phyloP scores from a whole-genome alignment of 1,140 invertebrate species.

The Drosophila kohkoa region DNA sequence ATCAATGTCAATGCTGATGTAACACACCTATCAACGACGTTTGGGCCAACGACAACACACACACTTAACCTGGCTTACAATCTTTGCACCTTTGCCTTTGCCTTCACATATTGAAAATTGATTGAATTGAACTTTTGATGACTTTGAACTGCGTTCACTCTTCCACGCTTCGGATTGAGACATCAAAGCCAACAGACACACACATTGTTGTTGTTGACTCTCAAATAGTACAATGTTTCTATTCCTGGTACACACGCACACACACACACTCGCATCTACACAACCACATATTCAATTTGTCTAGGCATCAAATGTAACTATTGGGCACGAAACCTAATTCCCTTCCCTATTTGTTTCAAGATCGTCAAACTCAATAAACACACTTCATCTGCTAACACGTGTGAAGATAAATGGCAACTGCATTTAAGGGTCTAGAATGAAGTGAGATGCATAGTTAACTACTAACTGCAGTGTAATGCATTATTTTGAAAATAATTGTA shows the following conservation, averaged over 20 bases:
- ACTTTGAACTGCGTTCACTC: conserved; percentile 63
- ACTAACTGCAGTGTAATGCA: not conserved
- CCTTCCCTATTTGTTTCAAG: conserved; percentile 3
- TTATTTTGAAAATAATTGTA: too few relatives aligned
- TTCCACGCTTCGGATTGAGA: conserved; percentile 31
- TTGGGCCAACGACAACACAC: conserved; percentile 25
- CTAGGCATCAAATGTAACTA: conserved; percentile 4
- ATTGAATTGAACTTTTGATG: conserved; percentile 82
- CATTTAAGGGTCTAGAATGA: too few relatives aligned
- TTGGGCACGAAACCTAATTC: conserved; percentile 11
- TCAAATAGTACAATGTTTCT: conserved; percentile 27
- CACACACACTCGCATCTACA: not conserved
- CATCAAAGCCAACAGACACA: conserved; percentile 64
- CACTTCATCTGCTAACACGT: not conserved
- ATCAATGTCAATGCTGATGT: conserved; percentile 72
- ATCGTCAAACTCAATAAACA: not conserved
- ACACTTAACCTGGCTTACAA: conserved; percentile 36
- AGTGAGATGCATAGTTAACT: not conserved
- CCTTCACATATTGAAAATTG: conserved; percentile 67
- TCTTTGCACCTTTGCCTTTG: conserved; percentile 4
- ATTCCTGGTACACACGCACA: conserved; percentile 9
- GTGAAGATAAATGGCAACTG: too few relatives aligned
- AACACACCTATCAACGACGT: conserved; percentile 12
- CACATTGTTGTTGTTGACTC: conserved; percentile 48
- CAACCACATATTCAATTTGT: not conserved